Conservation (phyloP, 2,797 vertebrate species). For the Sardinella longiceps region DNA sequence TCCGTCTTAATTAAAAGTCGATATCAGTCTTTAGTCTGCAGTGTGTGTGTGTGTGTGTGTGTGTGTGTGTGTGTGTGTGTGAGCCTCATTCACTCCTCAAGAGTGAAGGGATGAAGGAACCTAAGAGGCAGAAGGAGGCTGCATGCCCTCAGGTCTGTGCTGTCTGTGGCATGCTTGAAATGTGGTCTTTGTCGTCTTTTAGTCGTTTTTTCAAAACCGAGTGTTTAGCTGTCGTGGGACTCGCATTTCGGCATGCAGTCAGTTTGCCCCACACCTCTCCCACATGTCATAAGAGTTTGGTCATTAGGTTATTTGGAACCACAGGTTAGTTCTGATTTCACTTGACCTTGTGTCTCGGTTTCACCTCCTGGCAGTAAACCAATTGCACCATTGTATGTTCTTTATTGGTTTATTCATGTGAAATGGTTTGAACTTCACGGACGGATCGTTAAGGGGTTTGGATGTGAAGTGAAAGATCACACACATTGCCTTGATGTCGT, state of each 20-base stretch:
- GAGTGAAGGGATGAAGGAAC: background rate
- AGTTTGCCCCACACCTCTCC: conserved; percentile 4
- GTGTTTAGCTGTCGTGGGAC: background rate
- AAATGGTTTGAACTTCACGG: conserved; percentile 79
- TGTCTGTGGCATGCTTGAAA: conserved; percentile 75
- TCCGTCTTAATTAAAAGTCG: background rate
- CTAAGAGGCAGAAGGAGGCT: conserved; percentile 46
- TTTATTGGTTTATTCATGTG: conserved; percentile 8
- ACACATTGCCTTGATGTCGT: conserved; percentile 98
- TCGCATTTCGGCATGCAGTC: background rate
- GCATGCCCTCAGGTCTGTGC: conserved; percentile 73
- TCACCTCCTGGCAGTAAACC: background rate
- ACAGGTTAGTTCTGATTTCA: background rate
- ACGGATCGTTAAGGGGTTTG: conserved; percentile 77
- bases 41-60: background rate
- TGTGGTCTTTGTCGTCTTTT: conserved; percentile 62
- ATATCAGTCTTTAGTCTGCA: background rate
- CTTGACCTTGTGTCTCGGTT: conserved; percentile 39
- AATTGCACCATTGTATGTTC: conserved; percentile 9
- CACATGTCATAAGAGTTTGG: background rate
- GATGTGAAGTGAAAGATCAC: conserved; percentile 85
- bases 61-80: background rate
- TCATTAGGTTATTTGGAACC: background rate
- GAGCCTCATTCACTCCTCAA: background rate
- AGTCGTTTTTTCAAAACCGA: background rate